Conservation (phyloP, 1,140 invertebrate species). For the Drosophila pachea region DNA sequence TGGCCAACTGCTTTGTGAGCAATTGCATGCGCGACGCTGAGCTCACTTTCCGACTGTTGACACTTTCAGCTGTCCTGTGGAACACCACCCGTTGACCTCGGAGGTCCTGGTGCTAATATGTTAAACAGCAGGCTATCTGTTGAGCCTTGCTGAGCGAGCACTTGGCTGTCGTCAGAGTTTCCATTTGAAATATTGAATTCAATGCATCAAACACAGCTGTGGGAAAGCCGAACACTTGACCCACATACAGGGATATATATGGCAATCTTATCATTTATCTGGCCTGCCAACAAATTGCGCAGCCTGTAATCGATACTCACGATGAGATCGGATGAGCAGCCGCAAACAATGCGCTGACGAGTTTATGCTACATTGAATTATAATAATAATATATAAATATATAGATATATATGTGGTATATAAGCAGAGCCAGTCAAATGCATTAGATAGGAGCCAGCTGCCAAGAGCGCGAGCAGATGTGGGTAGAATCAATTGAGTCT, state of each 20-base stretch:
- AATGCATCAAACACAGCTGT: slow-evolving; percentile 19
- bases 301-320: slow-evolving; percentile 56
- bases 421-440: slow-evolving; percentile 16
- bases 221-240: slow-evolving; percentile 59
- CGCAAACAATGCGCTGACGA: slow-evolving; percentile 24
- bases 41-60: slow-evolving; percentile 53
- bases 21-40: slow-evolving; percentile 45
- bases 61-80: slow-evolving; percentile 65
- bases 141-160: slow-evolving; percentile 42
- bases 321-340: slow-evolving; percentile 32
- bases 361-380: slow-evolving; percentile 67
- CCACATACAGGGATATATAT: slow-evolving; percentile 50
- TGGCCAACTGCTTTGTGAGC: slow-evolving; percentile 44
- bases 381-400: not conserved
- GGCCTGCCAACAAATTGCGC: slow-evolving; percentile 39
- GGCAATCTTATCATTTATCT: slow-evolving; percentile 24
- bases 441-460: slow-evolving; percentile 50
- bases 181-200: slow-evolving; percentile 39
- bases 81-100: slow-evolving; percentile 31
- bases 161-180: slow-evolving; percentile 36
- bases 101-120: slow-evolving; percentile 69
- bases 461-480: slow-evolving; percentile 40
- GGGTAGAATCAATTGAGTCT: slow-evolving; percentile 50
- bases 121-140: slow-evolving; percentile 61
- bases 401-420: no score